Conservation (phyloP, 2,888 invertebrate species). For the Pachliopta kotzebuea region DNA sequence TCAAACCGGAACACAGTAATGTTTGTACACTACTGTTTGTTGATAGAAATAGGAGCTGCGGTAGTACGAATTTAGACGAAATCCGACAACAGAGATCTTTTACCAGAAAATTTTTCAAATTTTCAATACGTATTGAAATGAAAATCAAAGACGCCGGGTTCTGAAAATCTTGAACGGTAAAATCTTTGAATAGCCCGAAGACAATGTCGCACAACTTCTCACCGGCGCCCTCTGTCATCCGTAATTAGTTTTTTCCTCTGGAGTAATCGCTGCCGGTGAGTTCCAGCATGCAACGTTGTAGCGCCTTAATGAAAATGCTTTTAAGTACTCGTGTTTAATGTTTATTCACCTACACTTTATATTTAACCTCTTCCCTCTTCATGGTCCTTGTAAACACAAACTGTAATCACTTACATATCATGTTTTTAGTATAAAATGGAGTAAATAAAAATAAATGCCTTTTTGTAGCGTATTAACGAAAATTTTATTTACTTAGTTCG, state of each 20-base stretch:
- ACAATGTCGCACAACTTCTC: slow-evolving; percentile 37
- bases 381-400: slow-evolving; percentile 50
- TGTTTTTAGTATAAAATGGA: neutral
- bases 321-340: slow-evolving; percentile 71
- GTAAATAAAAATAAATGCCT: neutral
- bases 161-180: slow-evolving; percentile 36
- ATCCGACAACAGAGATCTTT: too few relatives aligned
- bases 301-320: slow-evolving; percentile 72
- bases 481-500: too few relatives aligned
- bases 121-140: slow-evolving; percentile 14
- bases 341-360: slow-evolving; percentile 71
- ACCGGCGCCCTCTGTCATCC: slow-evolving; percentile 55
- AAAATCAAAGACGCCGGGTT: slow-evolving; percentile 44
- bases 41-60: too few relatives aligned
- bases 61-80: too few relatives aligned
- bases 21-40: too few relatives aligned
- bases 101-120: too few relatives aligned
- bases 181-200: slow-evolving; percentile 40
- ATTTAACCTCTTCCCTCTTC: slow-evolving; percentile 56
- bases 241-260: slow-evolving; percentile 70
- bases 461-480: too few relatives aligned
- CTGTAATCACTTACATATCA: slow-evolving; percentile 30
- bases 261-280: slow-evolving; percentile 63
- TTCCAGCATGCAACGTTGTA: slow-evolving; percentile 72
- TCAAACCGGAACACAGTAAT: too few relatives aligned